Percentiles rank a stretch among this genome's conserved stretches.
Evolutionary conservation across 1,140 invertebrate genomes (phyloP).

Genomic region (Dysdera silvatica): DNA sequence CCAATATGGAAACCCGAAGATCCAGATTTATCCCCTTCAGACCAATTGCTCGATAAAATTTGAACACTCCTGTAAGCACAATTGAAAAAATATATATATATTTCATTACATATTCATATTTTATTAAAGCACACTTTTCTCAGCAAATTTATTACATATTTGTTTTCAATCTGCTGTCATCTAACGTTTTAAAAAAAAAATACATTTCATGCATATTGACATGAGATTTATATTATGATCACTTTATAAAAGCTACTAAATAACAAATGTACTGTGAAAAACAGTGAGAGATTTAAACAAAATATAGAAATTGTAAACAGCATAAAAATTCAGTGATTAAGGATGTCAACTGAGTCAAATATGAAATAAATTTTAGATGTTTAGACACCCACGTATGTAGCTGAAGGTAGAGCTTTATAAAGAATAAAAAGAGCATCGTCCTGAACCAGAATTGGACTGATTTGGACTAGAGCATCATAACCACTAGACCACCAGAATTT

Average conservation of each 20-base stretch:
- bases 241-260: neutral
- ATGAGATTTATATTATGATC: neutral
- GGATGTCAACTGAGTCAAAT: no score
- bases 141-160: neutral
- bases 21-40: constrained; percentile 42
- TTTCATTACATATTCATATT: constrained; percentile 41
- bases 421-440: no score
- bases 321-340: no score
- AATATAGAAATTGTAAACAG: no score
- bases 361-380: no score
- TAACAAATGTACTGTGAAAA: no score
- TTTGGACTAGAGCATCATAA: no score
- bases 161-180: neutral
- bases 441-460: no score
- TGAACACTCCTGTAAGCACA: constrained; percentile 28
- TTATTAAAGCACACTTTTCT: neutral
- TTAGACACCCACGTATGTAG: no score
- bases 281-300: no score
- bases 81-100: constrained; percentile 1
- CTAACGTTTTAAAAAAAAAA: constrained; percentile 10
- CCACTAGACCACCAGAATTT: no score
- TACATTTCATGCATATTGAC: neutral
- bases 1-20: constrained; percentile 50
- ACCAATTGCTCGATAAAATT: constrained; percentile 51
- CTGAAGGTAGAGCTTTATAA: no score